Conservation (phyloP, 2,113 vertebrate genomes). For the Cinclus cinclus region DNA sequence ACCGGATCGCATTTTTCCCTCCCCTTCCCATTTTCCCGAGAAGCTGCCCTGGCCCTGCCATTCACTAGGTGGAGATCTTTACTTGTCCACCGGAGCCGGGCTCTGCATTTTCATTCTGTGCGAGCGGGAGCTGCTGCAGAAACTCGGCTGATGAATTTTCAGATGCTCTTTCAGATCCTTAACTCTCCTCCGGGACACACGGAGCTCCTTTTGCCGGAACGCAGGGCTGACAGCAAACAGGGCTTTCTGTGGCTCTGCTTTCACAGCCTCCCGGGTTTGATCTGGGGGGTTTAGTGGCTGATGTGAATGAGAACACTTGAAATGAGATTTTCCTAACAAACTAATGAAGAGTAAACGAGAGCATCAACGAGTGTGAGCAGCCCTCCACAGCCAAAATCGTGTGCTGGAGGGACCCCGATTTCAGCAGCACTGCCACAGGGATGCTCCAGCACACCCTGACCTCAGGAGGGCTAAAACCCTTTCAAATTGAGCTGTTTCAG, state of each 20-base stretch:
- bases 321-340: constrained; percentile 3
- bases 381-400: accelerated
- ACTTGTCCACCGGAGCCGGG: not conserved
- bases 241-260: not conserved
- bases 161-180: not conserved
- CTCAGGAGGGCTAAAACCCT: not conserved
- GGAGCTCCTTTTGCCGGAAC: not conserved
- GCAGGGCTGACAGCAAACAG: constrained; percentile 4
- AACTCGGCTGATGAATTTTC: not conserved
- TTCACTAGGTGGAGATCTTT: constrained; percentile 62
- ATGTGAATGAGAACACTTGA: not conserved
- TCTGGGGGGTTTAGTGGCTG: not conserved
- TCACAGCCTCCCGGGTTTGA: not conserved
- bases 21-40: accelerated
- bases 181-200: constrained; percentile 8
- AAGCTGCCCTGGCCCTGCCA: not conserved
- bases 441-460: not conserved
- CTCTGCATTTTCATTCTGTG: not conserved
- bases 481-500: not conserved
- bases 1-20: too few species aligned
- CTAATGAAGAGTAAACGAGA: not conserved
- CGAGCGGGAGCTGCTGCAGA: not conserved
- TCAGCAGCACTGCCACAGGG: not conserved
- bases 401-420: accelerated
- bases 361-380: not conserved